phyloP scores from a whole-genome alignment of 2,888 invertebrate species.

The Apantesis nais region DNA sequence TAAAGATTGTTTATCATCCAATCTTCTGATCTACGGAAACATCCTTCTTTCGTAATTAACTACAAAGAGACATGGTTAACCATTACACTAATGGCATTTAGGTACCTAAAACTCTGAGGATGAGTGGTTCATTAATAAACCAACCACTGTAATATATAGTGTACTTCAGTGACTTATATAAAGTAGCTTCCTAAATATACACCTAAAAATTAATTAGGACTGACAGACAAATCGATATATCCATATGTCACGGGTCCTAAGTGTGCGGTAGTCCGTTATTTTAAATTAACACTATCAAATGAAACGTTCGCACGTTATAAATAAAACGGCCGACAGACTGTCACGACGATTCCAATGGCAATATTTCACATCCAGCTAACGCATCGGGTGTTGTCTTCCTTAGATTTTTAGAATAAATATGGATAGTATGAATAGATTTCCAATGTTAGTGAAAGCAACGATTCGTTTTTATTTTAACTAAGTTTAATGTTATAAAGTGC shows the following conservation, averaged over 20 bases:
- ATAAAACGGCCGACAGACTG: constrained; percentile 74
- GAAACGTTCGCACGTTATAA: constrained; percentile 75
- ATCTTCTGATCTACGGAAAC: constrained; percentile 21
- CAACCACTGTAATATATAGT: constrained; percentile 41
- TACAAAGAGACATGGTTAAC: constrained; percentile 30
- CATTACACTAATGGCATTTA: constrained; percentile 37
- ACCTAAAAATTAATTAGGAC: constrained; percentile 57
- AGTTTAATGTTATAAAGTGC: no score
- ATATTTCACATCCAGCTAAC: constrained; percentile 79
- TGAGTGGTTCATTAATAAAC: constrained; percentile 45
- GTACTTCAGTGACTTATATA: constrained; percentile 31
- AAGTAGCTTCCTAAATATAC: constrained; percentile 42
- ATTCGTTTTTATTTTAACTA: neutral
- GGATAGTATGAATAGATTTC: constrained; percentile 23
- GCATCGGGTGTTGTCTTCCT: constrained; percentile 59
- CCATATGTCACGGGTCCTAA: constrained; percentile 57
- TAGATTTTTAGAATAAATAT: constrained; percentile 32
- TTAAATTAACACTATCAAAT: constrained; percentile 73
- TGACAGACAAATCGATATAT: constrained; percentile 67
- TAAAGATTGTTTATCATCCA: constrained; percentile 1
- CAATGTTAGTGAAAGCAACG: neutral
- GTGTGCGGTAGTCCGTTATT: constrained; percentile 51
- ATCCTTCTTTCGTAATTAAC: constrained; percentile 40
- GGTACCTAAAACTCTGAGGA: constrained; percentile 28
- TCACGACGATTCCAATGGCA: constrained; percentile 77